Evolutionary conservation across 1,140 invertebrate genomes (phyloP).

Genomic region (Psilanteris sp.): DNA sequence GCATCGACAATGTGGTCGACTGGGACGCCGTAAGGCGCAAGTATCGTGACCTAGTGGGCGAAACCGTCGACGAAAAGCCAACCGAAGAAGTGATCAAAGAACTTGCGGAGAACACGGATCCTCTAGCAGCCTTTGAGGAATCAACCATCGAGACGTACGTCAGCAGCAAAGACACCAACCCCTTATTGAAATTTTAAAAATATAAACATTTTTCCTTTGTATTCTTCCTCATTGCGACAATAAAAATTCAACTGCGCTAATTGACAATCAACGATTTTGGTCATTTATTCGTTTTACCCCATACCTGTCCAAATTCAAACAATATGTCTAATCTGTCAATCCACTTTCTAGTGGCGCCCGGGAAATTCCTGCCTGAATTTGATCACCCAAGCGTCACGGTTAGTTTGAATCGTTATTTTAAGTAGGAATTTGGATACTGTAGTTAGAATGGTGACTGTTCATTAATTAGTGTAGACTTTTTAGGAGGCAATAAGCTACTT

Average conservation of each 20-base stretch:
- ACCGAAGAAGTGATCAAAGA: constrained; percentile 78
- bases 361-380: constrained; percentile 66
- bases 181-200: constrained; percentile 54
- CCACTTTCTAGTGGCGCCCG: constrained; percentile 68
- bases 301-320: constrained; percentile 3
- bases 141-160: constrained; percentile 57
- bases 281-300: constrained; percentile 31
- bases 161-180: constrained; percentile 59
- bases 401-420: constrained; percentile 59
- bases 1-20: constrained; percentile 94
- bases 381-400: constrained; percentile 61
- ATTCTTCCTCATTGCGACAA: constrained; percentile 37
- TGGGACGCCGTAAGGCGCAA: constrained; percentile 94
- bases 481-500: constrained; percentile 9
- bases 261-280: constrained; percentile 9
- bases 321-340: constrained; percentile 59
- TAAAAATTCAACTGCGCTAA: constrained; percentile 43
- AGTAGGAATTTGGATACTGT: constrained; percentile 31
- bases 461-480: constrained; percentile 33
- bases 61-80: constrained; percentile 81
- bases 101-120: constrained; percentile 50
- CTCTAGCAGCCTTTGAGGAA: constrained; percentile 59
- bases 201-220: constrained; percentile 1
- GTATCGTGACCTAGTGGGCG: constrained; percentile 89
- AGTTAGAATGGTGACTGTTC: constrained; percentile 19